A percentile compares a stretch with the other conserved stretches of the same genome.
Evolutionary conservation across 2,113 vertebrate species (phyloP).

Genomic region (Leptobrachium ailaonicum): DNA sequence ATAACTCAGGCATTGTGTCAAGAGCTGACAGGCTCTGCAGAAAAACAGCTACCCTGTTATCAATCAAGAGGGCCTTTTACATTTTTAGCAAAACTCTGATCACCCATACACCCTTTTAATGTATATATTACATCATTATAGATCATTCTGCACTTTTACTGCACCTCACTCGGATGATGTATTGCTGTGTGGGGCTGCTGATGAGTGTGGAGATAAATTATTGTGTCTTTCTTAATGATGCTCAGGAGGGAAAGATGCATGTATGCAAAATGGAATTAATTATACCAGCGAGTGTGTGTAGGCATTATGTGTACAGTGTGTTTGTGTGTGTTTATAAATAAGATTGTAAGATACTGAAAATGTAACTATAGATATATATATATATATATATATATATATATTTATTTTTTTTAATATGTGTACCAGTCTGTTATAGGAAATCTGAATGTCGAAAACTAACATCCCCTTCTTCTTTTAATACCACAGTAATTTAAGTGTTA

Average conservation of each 20-base stretch:
- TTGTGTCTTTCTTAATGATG: slow-evolving; percentile 51
- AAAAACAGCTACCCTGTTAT: slow-evolving; percentile 89
- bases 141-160: slow-evolving; percentile 73
- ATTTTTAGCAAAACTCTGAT: slow-evolving; percentile 88
- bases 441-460: too few relatives aligned
- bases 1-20: slow-evolving; percentile 96
- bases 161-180: slow-evolving; percentile 70
- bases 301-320: neutral
- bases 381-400: too few relatives aligned
- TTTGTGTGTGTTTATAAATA: neutral
- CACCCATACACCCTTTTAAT: slow-evolving; percentile 87
- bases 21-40: slow-evolving; percentile 87
- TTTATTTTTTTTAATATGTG: too few relatives aligned
- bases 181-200: slow-evolving; percentile 66
- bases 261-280: slow-evolving; percentile 42
- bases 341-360: neutral
- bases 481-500: too few relatives aligned
- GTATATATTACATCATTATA: slow-evolving; percentile 81
- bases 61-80: slow-evolving; percentile 90
- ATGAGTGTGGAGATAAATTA: slow-evolving; percentile 71
- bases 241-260: neutral
- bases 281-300: neutral
- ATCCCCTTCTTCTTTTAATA: too few relatives aligned
- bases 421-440: too few relatives aligned
- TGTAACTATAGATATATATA: too few relatives aligned